A percentile compares a stretch with the other conserved stretches of the same genome.
Evolutionary conservation across 2,113 vertebrate species (phyloP).

Genomic region (Cairina moschata): DNA sequence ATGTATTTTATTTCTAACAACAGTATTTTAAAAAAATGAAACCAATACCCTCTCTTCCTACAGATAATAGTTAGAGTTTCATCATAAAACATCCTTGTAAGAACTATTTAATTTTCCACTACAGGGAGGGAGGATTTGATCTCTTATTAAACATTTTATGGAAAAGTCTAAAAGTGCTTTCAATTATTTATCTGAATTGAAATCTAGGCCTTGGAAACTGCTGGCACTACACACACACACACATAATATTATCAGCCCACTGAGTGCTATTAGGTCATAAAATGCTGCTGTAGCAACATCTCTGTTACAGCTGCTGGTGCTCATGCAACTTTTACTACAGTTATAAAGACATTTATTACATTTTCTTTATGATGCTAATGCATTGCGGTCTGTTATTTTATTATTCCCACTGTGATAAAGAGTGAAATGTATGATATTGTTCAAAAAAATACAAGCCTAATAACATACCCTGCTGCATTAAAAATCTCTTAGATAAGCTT

Average conservation of each 20-base stretch:
- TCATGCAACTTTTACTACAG: conserved; percentile 82
- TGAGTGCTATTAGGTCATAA: conserved; percentile 79
- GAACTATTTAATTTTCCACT: conserved; percentile 81
- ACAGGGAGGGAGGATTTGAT: conserved; percentile 72
- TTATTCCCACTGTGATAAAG: conserved; percentile 80
- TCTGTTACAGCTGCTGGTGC: conserved; percentile 78
- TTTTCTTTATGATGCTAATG: conserved; percentile 84
- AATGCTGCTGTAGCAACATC: conserved; percentile 75
- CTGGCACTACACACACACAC: conserved; percentile 71
- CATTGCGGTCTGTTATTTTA: conserved; percentile 79
- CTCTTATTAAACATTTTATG: conserved; percentile 83
- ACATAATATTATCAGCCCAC: conserved; percentile 77
- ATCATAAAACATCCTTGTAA: conserved; percentile 71
- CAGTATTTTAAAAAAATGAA: background rate
- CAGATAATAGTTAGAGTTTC: conserved; percentile 51
- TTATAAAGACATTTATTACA: conserved; percentile 85
- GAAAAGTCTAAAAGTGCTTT: conserved; percentile 80
- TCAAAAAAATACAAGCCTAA: conserved; percentile 66
- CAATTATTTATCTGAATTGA: conserved; percentile 82
- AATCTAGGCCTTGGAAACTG: conserved; percentile 74
- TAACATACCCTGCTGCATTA: conserved; percentile 72
- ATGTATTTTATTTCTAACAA: conserved; percentile 51
- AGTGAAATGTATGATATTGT: conserved; percentile 76
- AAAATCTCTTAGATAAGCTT: conserved; percentile 78
- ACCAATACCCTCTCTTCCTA: background rate